These are phyloP conservation scores for Drosophila lowei DNA, from an alignment of 1,140 invertebrate species.

Conservation along the genomic window DNA sequence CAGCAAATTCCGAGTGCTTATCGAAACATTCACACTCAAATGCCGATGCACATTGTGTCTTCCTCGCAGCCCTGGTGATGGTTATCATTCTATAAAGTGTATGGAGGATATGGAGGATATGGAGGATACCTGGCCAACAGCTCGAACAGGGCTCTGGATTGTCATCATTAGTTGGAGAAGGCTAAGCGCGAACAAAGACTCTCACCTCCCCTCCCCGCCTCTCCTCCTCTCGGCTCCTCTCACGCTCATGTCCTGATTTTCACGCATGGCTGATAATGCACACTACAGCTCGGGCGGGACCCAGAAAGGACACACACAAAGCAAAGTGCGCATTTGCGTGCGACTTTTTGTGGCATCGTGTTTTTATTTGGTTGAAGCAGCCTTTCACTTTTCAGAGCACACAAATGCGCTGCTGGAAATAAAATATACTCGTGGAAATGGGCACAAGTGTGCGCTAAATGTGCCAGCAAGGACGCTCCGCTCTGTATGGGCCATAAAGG, in stretches of 20 bases:
- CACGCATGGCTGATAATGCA: conserved; percentile 72
- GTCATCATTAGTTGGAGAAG: conserved; percentile 60
- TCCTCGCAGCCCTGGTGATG: not conserved
- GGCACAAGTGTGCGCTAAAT: conserved; percentile 48
- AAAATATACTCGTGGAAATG: conserved; percentile 32
- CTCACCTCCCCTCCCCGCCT: conserved; percentile 10
- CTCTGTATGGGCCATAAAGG: conserved; percentile 6
- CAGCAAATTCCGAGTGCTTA: conserved; percentile 35
- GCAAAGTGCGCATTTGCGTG: conserved; percentile 65
- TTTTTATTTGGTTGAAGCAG: conserved; percentile 33
- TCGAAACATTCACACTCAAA: conserved; percentile 66
- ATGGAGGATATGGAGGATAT: not conserved
- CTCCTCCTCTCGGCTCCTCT: conserved; percentile 57
- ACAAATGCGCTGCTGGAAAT: conserved; percentile 11
- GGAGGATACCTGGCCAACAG: conserved; percentile 5
- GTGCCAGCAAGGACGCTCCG: conserved; percentile 44
- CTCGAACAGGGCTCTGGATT: conserved; percentile 20
- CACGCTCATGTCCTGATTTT: conserved; percentile 74
- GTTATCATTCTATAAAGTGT: conserved; percentile 33
- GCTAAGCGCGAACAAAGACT: conserved; percentile 55
- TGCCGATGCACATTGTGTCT: conserved; percentile 45
- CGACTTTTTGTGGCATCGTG: conserved; percentile 44
- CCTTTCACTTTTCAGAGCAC: conserved; percentile 50
- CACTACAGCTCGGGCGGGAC: not conserved
- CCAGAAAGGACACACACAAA: conserved; percentile 38